Evolutionary conservation across 1,140 invertebrate species (phyloP), one percentile per base, ranked within the genome.

Genomic region (Pinna nobilis): DNA sequence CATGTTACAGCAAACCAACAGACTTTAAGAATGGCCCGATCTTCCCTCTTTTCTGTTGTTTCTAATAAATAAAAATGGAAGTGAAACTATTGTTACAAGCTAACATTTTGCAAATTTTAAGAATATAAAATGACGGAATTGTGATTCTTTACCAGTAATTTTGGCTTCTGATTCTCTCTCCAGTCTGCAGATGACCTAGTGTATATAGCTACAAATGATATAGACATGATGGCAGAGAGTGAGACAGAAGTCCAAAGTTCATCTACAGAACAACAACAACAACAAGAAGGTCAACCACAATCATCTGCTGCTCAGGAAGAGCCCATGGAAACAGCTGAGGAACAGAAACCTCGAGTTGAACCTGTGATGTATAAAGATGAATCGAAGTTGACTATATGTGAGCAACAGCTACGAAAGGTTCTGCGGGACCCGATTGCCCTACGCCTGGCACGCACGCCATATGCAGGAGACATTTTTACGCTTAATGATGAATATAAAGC

Each of bases 181-280:
- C 32, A 74, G 65, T 13, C 65, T 23, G 39, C 57, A 28, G 47
- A 67, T 57, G 66, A 75, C n/a, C 66, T 64, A 3, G 32, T 51
- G n/a, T 59, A 70, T 30, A 49, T 50, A 15, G 64, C 35, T 28
- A 75, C 73, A 6, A 59, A 47, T 70, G 60, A 70, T 20, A 61
- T 70, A n/a, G 57, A 61, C 37, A 44, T 50, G 30, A 23, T 61
- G 33, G 18, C 15, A 33, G 47, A 33, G 11, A 32, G 23, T 32
- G 28, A 9, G 51, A 20, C 28, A 3, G 5, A 55, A 2, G 28
- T 20, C 18, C 3, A 35, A 33, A 53, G 50, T 15, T 51, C 20
- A 37, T 39, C 28, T 13, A 28, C 13, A 32, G 30, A 2, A 18
- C 7, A 4, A 30, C 25, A 2, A 20, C 2, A 1, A 47, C 44